These are phyloP conservation scores for Aplysina aerophoba DNA, from an alignment of 37 sponge, comb jelly and placozoan species.

Conservation along the genomic window DNA sequence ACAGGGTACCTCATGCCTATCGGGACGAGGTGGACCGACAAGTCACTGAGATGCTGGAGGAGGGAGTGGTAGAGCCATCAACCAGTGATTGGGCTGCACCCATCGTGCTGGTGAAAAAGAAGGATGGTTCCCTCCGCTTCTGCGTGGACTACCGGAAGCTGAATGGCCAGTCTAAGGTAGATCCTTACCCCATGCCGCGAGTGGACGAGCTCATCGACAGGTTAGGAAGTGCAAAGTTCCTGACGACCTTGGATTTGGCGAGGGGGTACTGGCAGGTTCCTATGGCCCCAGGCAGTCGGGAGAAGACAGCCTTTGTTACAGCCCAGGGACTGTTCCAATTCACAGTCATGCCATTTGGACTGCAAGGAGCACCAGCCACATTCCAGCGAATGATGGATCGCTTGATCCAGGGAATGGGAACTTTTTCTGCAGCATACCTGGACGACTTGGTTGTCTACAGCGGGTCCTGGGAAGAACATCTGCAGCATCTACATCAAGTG, in stretches of 20 bases:
- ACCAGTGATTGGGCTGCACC: conserved; percentile 59
- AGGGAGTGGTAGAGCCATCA: conserved; percentile 52
- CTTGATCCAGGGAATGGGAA: conserved; percentile 28
- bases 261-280: conserved; percentile 66
- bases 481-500: conserved; percentile 36
- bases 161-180: conserved; percentile 39
- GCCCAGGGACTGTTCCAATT: conserved; percentile 66
- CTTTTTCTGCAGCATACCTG: conserved; percentile 51
- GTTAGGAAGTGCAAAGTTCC: conserved; percentile 45
- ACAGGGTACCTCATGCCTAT: conserved; percentile 51
- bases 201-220: conserved; percentile 61
- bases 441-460: conserved; percentile 58
- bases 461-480: conserved; percentile 45
- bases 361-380: conserved; percentile 66
- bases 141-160: conserved; percentile 68
- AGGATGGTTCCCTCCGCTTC: conserved; percentile 49
- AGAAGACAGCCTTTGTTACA: conserved; percentile 65
- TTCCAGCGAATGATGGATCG: conserved; percentile 75
- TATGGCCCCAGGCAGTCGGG: conserved; percentile 14
- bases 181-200: conserved; percentile 73
- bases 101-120: conserved; percentile 61
- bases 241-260: conserved; percentile 51
- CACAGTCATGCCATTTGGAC: conserved; percentile 68
- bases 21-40: conserved; percentile 30
- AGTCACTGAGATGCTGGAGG: conserved; percentile 48